Base-by-base conservation (phyloP, 2,888 invertebrate species). In the Agrochola lota region DNA sequence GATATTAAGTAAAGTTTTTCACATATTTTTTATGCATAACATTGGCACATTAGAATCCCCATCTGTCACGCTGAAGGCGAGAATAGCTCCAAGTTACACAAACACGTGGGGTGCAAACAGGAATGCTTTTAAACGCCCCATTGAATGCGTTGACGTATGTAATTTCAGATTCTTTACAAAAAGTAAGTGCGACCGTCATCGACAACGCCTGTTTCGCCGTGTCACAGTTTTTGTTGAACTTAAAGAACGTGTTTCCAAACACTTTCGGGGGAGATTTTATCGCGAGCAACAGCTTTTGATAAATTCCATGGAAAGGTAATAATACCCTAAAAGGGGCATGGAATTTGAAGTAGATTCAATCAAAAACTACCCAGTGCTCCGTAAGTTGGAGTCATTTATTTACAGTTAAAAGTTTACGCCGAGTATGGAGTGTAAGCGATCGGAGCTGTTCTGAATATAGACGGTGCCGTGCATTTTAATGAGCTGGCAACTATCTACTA, bases 91-190 rank as follows among this genome's bases (percentile, higher is more conserved):
- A 86, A 87, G 87, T 86, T 74, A 85, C 87, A 86, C 88, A 87
- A 90, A 91, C 91, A 91, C 91, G 91, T 91, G 93, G 92, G 91
- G 90, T 82, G 90, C 85, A 85, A 89, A 88, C 89, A 88, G 92
- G 92, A 93, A 93, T 92, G 94, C 94, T 94, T 94, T 95, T 93
- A 94, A 93, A 92, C 92, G 94, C 91, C 92, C 94, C 94, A 94
- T 94, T 94, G 93, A 93, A 92, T 86, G 93, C 93, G 94, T 92
- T 92, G 95, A 94, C 93, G 94, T 94, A 92, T 94, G 94, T 94
- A 94, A 95, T 94, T 94, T 94, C 94, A 94, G 94, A 94, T 91
- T 93, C 89, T 90, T 90, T 88, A 94, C 92, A 95, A 94, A 94
- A 93, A 91, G 90, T 90, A 90, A 91, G 92, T 91, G 91, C 87